phyloP scores from a whole-genome alignment of 2,113 vertebrate species.

The Chloropsis cyanopogon region DNA sequence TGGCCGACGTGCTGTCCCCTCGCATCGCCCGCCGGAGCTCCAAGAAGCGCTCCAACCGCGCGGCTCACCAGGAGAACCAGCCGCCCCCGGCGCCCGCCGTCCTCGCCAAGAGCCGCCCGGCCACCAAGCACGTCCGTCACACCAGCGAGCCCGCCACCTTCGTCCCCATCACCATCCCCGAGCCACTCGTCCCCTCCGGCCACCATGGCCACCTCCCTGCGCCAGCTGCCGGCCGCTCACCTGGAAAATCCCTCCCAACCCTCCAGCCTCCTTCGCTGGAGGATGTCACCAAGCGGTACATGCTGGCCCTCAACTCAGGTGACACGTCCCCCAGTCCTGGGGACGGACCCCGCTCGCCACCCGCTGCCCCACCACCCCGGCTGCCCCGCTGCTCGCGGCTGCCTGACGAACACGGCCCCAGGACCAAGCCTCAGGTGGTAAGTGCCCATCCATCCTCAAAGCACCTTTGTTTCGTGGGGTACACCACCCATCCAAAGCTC shows the following conservation, averaged over 20 bases:
- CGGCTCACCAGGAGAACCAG: constrained; percentile 75
- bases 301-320: constrained; percentile 74
- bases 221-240: constrained; percentile 43
- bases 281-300: constrained; percentile 87
- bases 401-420: constrained; percentile 73
- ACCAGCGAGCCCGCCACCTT: constrained; percentile 88
- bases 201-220: constrained; percentile 29
- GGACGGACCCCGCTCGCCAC: constrained; percentile 71
- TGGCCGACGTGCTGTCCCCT: constrained; percentile 46
- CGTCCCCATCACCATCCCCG: constrained; percentile 78
- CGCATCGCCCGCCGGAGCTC: constrained; percentile 76
- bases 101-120: constrained; percentile 54
- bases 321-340: constrained; percentile 58
- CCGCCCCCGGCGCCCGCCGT: constrained; percentile 9
- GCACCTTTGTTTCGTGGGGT: rapidly evolving
- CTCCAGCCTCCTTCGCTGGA: constrained; percentile 81
- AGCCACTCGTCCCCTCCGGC: constrained; percentile 54
- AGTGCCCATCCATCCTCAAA: constrained; percentile 63
- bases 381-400: constrained; percentile 64
- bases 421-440: constrained; percentile 92
- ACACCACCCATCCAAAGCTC: rapidly evolving
- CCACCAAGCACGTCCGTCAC: constrained; percentile 84
- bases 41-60: constrained; percentile 84
- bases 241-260: constrained; percentile 45
- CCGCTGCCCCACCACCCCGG: constrained; percentile 56